Conservation (phyloP, 2,113 vertebrate genomes). For the Rhinopomastus cyanomelas region DNA sequence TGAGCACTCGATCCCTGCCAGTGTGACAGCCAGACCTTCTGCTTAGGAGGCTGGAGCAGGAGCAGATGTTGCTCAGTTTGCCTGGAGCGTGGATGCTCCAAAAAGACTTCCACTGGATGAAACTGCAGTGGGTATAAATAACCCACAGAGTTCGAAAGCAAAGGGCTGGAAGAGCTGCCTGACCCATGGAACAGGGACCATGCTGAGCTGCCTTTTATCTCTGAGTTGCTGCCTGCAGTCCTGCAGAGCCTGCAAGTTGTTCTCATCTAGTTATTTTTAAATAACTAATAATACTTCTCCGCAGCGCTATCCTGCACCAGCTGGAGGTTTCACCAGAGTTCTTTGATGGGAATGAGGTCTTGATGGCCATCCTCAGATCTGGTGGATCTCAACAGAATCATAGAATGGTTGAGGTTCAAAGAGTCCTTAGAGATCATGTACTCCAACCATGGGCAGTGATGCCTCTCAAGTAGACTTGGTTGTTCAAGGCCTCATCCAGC, state of each 20-base stretch:
- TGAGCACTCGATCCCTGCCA: background rate
- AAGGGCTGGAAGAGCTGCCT: background rate
- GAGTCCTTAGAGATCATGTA: no score
- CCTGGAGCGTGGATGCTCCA: background rate
- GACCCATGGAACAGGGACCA: background rate
- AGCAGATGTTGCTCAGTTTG: background rate
- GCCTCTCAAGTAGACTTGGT: no score
- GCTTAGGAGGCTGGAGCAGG: background rate
- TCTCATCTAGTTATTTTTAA: constrained; percentile 57
- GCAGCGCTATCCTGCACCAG: background rate
- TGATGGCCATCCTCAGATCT: background rate
- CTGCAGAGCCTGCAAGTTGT: constrained; percentile 26
- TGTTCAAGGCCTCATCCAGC: no score
- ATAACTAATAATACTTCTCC: background rate
- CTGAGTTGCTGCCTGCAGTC: background rate
- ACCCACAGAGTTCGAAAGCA: background rate
- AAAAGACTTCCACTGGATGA: background rate
- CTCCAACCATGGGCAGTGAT: no score
- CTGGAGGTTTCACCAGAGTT: background rate
- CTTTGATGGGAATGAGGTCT: background rate
- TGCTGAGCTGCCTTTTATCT: constrained; percentile 52
- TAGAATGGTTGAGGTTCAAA: no score
- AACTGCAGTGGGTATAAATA: constrained; percentile 36
- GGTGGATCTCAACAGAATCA: background rate
- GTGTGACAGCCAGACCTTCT: background rate